A percentile compares a stretch with the other conserved stretches of the same genome.
These are phyloP conservation scores for Callithrix jacchus DNA, from an alignment of 2,113 vertebrate species.

Conservation along the genomic window DNA sequence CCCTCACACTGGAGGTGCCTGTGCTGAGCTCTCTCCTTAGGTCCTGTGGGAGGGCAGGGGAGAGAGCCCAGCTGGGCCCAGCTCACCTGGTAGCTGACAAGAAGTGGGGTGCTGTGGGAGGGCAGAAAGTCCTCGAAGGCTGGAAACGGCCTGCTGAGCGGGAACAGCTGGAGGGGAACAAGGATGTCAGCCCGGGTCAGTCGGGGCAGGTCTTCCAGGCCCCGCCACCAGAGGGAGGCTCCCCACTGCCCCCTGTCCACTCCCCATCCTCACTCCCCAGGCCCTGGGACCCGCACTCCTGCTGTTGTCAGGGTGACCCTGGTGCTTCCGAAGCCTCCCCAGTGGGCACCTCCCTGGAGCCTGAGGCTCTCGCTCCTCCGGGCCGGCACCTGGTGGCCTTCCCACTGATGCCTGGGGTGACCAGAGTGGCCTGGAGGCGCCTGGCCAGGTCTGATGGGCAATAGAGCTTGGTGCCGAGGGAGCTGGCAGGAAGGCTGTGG, in stretches of 20 bases:
- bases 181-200: constrained; percentile 51
- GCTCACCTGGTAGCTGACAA: constrained; percentile 92
- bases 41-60: neutral
- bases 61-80: neutral
- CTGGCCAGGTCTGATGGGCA: neutral
- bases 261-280: neutral
- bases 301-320: neutral
- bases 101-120: constrained; percentile 89
- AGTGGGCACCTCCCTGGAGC: neutral
- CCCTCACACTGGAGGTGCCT: too few species aligned
- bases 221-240: neutral
- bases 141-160: constrained; percentile 83
- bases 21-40: neutral
- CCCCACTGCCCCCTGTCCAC: neutral
- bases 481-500: too few species aligned
- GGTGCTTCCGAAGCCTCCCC: neutral
- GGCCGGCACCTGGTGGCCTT: neutral
- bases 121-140: constrained; percentile 86
- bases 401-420: neutral
- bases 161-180: constrained; percentile 87
- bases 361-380: neutral
- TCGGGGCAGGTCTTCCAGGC: fast-evolving
- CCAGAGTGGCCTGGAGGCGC: neutral
- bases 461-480: too few species aligned
- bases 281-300: neutral